Conservation (phyloP, 2,113 vertebrate genomes). For the Buteo buteo region DNA sequence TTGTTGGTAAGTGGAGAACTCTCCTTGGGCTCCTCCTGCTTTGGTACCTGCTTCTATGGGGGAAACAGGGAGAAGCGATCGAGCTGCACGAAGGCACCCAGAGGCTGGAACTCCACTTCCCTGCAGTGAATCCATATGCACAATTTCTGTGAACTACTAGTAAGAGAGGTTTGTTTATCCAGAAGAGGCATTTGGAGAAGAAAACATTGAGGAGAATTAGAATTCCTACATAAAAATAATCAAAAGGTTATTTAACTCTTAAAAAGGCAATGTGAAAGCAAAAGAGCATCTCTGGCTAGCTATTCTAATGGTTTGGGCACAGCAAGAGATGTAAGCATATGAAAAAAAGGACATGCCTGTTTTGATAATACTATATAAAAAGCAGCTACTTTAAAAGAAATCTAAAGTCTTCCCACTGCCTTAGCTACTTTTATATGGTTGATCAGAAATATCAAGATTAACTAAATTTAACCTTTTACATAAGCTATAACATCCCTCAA, state of each 20-base stretch:
- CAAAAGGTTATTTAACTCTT: neutral
- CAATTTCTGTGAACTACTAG: neutral
- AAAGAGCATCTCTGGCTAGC: neutral
- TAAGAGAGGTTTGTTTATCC: too few relatives aligned
- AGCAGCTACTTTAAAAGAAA: neutral
- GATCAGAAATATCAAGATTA: neutral
- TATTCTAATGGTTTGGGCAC: neutral
- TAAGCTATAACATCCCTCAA: neutral
- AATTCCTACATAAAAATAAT: neutral
- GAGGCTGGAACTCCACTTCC: neutral
- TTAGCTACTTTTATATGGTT: neutral
- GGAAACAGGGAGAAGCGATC: neutral
- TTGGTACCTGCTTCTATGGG: neutral
- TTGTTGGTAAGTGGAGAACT: too few relatives aligned
- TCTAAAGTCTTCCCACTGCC: neutral
- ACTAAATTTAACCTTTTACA: neutral
- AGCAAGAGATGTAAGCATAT: neutral
- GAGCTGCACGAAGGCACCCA: neutral
- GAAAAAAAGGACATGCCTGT: neutral
- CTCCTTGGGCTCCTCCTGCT: neutral
- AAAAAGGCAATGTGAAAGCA: neutral
- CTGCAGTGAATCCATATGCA: accelerated
- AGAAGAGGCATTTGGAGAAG: neutral
- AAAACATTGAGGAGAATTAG: neutral
- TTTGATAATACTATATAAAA: neutral